Evolutionary conservation across 2,797 vertebrate species (phyloP), one percentile per base, ranked within the genome.

Genomic region (Neopelma chrysocephalum): DNA sequence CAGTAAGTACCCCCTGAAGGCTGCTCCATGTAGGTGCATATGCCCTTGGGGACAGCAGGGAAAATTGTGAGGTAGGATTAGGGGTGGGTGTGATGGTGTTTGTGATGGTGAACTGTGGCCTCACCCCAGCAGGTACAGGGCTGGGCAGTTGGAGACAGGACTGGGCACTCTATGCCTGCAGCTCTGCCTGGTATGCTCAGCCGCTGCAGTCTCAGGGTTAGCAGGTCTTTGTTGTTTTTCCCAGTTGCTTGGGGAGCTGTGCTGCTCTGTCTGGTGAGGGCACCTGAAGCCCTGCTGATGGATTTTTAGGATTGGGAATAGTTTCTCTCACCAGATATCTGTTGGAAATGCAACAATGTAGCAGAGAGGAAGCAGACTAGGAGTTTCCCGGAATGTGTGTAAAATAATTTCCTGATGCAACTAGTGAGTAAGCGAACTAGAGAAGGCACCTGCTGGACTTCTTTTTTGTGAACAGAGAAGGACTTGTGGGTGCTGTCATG

Each of bases 31-130:
- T 16, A 26, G 13, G 19, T 71, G 48, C 8, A 10, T 58, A 40
- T 68, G 32, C 25, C 38, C 15, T 57, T 27, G 53, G 56, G 36
- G 27, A 43, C 20, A 56, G 43, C 3, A 1, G 40, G 32, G 50
- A 26, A 29, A 20, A n/a, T 45, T 2, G 0, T 34, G 54, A 69
- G 7, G 4, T 77, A 53, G 23, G 19, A 1, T 64, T 26, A 40
- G 50, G 20, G 40, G 12, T 51, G 1, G 2, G 6, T 45, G 16
- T 68, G 56, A 7, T 54, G 62, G 57, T 82, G 32, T 21, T 40
- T 58, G 29, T 53, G 61, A 45, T 40, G 14, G n/a, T 88, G 43
- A 76, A 47, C 13, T 83, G 47, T 83, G 47, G 31, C 43, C 47
- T 71, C 23, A 51, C 23, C n/a, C 34, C 3, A 2, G 17, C 47